These are phyloP conservation scores for Nasonia oneida DNA, from an alignment of 2,888 invertebrate genomes.

Conservation along the genomic window DNA sequence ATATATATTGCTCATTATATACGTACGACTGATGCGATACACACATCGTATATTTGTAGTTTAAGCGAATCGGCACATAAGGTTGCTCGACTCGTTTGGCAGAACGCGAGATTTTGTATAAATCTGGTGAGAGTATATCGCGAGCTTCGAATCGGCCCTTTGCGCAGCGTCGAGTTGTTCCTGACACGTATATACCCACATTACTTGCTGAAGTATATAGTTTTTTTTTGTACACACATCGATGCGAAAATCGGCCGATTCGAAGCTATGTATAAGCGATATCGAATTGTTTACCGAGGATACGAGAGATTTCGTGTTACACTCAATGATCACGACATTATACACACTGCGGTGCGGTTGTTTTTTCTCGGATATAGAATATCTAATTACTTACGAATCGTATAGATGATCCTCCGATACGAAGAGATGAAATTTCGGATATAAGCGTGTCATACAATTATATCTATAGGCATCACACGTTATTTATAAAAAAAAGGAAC, in stretches of 20 bases:
- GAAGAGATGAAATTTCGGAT: slow-evolving; percentile 61
- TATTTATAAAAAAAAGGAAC: slow-evolving; percentile 57
- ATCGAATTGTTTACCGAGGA: slow-evolving; percentile 42
- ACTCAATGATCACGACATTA: slow-evolving; percentile 46
- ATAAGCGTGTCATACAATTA: slow-evolving; percentile 64
- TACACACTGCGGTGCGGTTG: slow-evolving; percentile 55
- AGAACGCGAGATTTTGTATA: slow-evolving; percentile 50
- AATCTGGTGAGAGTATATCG: slow-evolving; percentile 50
- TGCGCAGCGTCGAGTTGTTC: not conserved
- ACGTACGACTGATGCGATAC: slow-evolving; percentile 30
- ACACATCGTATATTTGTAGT: slow-evolving; percentile 6
- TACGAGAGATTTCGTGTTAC: slow-evolving; percentile 25
- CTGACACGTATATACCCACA: not conserved
- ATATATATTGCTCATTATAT: not conserved
- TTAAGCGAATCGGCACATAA: not conserved
- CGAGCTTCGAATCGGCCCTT: not conserved
- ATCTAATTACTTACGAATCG: slow-evolving; percentile 52
- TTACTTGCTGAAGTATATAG: not conserved
- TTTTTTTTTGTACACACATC: slow-evolving; percentile 6
- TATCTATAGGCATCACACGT: slow-evolving; percentile 56
- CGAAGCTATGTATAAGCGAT: not conserved
- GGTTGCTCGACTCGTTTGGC: slow-evolving; percentile 26
- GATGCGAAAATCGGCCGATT: not conserved
- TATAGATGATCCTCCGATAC: slow-evolving; percentile 38
- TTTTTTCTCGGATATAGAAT: slow-evolving; percentile 51